Conservation (phyloP, 30 jellyfish, hydroid and myxozoan genomes). For the Catostylus mosaicus region DNA sequence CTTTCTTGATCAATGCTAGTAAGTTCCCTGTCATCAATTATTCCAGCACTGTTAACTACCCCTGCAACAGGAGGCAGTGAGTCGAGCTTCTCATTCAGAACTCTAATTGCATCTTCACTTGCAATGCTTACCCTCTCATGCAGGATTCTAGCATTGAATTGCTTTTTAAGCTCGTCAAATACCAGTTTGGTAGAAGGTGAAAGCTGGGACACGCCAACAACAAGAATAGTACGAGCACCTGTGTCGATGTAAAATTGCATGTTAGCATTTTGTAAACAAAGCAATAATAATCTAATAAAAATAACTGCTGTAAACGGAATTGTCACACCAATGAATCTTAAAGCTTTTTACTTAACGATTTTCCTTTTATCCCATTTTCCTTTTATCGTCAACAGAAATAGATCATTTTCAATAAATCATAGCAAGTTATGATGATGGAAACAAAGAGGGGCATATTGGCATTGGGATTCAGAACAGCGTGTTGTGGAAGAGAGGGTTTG, state of each 20-base stretch:
- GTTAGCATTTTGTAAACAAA: neutral
- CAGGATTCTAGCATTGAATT: conserved; percentile 1
- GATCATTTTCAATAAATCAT: too few relatives aligned
- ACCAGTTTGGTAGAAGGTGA: conserved; percentile 6
- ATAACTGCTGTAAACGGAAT: too few relatives aligned
- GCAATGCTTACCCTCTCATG: conserved; percentile 19
- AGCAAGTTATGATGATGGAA: too few relatives aligned
- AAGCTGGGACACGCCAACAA: conserved; percentile 35
- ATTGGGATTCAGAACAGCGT: too few relatives aligned
- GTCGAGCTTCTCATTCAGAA: conserved; percentile 16
- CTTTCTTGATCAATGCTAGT: conserved; percentile 29
- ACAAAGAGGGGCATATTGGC: too few relatives aligned
- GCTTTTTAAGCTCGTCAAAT: conserved; percentile 13
- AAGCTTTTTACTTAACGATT: too few relatives aligned
- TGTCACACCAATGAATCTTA: too few relatives aligned
- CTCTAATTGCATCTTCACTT: neutral
- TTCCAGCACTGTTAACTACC: conserved; percentile 66
- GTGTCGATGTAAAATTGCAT: too few relatives aligned
- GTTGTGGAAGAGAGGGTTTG: too few relatives aligned
- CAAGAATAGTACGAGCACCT: conserved; percentile 62
- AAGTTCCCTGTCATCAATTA: conserved; percentile 42
- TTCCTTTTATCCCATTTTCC: too few relatives aligned
- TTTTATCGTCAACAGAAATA: too few relatives aligned
- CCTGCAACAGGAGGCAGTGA: conserved; percentile 54
- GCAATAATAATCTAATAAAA: too few relatives aligned